Base-by-base conservation (phyloP, 2,113 vertebrate genomes). In the Cichladusa arquata region DNA sequence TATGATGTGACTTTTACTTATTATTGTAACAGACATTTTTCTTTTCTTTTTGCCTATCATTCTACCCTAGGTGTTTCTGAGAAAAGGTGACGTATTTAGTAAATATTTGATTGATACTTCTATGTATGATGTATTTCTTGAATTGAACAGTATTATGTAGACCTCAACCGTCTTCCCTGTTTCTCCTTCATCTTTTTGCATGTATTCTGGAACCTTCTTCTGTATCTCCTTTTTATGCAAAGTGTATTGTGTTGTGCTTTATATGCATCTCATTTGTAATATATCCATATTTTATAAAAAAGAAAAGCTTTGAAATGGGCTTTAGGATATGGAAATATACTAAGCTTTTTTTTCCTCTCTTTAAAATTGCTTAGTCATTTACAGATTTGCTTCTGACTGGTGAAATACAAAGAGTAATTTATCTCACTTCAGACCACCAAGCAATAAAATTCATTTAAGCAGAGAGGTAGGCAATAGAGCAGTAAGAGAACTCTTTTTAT, bases 311-410 rank as follows among this genome's bases (percentile, higher is more conserved):
- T 42, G 17, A 16, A 64, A n/a, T 48, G 9, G 14, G 7, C 25
- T 61, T 82, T 67, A 80, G 20, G 33, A 45, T 72, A 38, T 14
- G 6, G 20, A 66, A 84, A 71, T 62, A 33, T 44, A 48, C 34
- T 42, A 31, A 9, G 19, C 2, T 1, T 4, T 76, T 7, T 69
- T 26, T 40, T 5, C 8, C 8, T 4, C 6, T 29, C 6, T 61
- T 62, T 83, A 57, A 66, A 90, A 71, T 31, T 22, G 8, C 20
- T 66, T 48, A 80, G n/a, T 66, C 6, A 19, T 38, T 17, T 53
- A 33, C 8, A 62, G 12, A 76, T 67, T 76, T 48, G 8, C 18
- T 86, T 80, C 53, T 76, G 77, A 47, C 15, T 13, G 58, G 6
- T 42, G 14, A 76, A 90, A 80, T 34, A 19, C 2, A 48, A 53